A percentile compares a stretch with the other conserved stretches of the same genome.
These are phyloP conservation scores for Drosophila parvula DNA, from an alignment of 1,140 invertebrate species.

Conservation along the genomic window DNA sequence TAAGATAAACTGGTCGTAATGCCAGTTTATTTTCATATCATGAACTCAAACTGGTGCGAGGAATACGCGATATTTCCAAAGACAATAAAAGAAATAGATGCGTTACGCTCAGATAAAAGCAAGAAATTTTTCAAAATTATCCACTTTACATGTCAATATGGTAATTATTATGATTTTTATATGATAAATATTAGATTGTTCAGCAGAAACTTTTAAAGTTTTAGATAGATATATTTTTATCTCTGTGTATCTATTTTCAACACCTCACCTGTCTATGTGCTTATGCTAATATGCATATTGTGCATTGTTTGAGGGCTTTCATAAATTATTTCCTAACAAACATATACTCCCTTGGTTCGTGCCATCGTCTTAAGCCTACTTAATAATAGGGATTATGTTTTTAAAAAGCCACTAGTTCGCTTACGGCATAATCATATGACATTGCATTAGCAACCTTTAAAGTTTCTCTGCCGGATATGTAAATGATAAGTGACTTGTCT, in stretches of 20 bases:
- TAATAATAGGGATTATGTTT: conserved; percentile 12
- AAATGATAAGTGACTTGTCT: conserved; percentile 14
- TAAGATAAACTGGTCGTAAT: too few relatives aligned
- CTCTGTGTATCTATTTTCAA: not conserved
- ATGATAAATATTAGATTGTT: too few relatives aligned
- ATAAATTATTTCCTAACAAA: conserved; percentile 1
- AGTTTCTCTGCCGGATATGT: not conserved
- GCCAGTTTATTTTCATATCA: too few relatives aligned
- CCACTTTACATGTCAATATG: too few relatives aligned
- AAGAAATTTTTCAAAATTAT: too few relatives aligned
- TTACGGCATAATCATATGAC: not conserved
- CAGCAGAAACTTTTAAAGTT: too few relatives aligned
- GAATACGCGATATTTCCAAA: too few relatives aligned
- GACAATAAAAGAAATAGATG: too few relatives aligned
- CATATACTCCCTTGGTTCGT: not conserved
- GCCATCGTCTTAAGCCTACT: not conserved
- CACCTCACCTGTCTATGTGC: not conserved
- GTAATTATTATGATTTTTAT: too few relatives aligned
- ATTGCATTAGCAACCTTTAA: not conserved
- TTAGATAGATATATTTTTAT: too few relatives aligned
- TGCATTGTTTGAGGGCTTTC: conserved; percentile 3
- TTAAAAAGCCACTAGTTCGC: not conserved
- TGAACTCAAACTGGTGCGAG: too few relatives aligned
- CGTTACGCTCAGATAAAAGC: too few relatives aligned
- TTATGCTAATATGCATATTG: conserved; percentile 12